A percentile compares a stretch with the other conserved stretches of the same genome.
phyloP scores from a whole-genome alignment of 2,797 vertebrate genomes.

The Falco rusticolus region DNA sequence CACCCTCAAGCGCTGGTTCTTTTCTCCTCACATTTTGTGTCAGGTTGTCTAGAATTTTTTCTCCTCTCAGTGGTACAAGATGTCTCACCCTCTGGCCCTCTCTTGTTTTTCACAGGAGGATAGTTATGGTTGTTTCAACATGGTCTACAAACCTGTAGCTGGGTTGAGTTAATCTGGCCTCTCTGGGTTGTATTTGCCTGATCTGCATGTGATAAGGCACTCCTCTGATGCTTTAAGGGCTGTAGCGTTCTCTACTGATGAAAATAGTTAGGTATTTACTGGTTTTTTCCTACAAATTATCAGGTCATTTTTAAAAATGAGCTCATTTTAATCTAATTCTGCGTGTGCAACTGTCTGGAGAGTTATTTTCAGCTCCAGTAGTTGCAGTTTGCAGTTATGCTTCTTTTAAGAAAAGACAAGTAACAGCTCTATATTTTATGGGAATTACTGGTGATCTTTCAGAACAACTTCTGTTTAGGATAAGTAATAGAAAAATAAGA shows the following conservation, averaged over 20 bases:
- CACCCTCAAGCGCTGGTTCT: not conserved
- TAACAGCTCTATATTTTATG: conserved; percentile 68
- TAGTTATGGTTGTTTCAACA: rapidly evolving
- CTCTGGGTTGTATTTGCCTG: not conserved
- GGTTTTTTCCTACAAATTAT: conserved; percentile 68
- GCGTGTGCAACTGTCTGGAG: conserved; percentile 74
- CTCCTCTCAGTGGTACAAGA: too few species aligned
- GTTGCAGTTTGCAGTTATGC: conserved; percentile 72
- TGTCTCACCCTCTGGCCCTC: not conserved
- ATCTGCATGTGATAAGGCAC: not conserved
- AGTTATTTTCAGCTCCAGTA: conserved; percentile 78
- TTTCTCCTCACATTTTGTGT: rapidly evolving
- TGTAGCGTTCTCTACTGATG: conserved; percentile 48
- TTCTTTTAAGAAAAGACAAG: conserved; percentile 74
- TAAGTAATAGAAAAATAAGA: conserved; percentile 32
- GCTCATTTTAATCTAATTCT: conserved; percentile 78
- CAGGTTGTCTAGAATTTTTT: not conserved
- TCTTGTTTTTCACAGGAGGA: not conserved
- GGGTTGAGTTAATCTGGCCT: not conserved
- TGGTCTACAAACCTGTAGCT: rapidly evolving
- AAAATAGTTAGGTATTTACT: conserved; percentile 59
- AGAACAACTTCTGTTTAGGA: conserved; percentile 58
- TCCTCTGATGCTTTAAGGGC: not conserved
- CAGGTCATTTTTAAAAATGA: conserved; percentile 75
- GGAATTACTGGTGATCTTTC: conserved; percentile 60